Conservation (phyloP, 2,888 invertebrate genomes). For the Melolontha melolontha region DNA sequence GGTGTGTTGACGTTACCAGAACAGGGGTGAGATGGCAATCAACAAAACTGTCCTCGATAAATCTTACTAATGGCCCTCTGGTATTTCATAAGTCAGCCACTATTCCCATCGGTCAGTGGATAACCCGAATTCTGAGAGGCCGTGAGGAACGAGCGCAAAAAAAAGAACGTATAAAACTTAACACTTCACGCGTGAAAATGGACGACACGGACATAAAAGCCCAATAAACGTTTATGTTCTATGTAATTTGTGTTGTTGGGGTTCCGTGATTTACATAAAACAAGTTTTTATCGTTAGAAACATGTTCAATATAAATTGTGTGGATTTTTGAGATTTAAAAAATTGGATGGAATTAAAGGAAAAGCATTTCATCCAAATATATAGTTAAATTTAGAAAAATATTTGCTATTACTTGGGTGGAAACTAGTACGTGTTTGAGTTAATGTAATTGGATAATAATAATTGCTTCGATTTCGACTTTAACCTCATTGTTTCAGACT, state of each 20-base stretch:
- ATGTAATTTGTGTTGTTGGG: background rate
- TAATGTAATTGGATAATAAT: no score
- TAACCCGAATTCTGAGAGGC: constrained; percentile 9
- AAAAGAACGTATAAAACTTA: constrained; percentile 14
- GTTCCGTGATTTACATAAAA: constrained; percentile 34
- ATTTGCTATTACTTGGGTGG: no score
- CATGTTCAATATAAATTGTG: no score
- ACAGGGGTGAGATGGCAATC: constrained; percentile 55
- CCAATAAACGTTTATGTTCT: constrained; percentile 26
- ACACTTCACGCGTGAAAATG: constrained; percentile 26
- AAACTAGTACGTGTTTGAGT: no score
- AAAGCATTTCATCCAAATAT: no score
- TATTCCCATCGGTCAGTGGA: constrained; percentile 45
- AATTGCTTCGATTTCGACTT: no score
- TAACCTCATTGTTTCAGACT: no score
- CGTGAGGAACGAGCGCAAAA: background rate
- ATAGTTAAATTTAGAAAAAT: no score
- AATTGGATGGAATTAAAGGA: no score
- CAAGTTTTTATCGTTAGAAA: background rate
- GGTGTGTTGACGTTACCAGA: constrained; percentile 42
- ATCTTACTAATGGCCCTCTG: constrained; percentile 65
- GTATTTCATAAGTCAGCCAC: constrained; percentile 64
- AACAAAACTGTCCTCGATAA: constrained; percentile 60
- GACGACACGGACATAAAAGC: constrained; percentile 18
- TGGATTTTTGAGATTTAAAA: no score